Evolutionary conservation across 2,888 invertebrate genomes (phyloP).

Genomic region (Entomobrya proxima): DNA sequence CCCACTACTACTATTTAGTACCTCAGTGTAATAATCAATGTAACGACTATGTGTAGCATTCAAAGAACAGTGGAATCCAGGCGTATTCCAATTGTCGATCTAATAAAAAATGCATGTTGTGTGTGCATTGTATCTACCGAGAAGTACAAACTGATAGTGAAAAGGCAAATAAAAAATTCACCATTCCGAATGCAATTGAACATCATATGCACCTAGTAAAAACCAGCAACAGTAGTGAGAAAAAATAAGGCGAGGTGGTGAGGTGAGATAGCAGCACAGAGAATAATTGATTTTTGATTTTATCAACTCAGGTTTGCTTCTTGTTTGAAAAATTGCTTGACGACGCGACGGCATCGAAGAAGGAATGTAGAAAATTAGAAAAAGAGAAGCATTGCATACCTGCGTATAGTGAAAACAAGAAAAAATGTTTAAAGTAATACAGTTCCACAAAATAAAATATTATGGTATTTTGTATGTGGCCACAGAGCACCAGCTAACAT

Average conservation of each 20-base stretch:
- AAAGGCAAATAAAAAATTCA: too few species aligned
- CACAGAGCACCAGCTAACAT: too few species aligned
- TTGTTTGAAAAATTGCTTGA: slow-evolving; percentile 13
- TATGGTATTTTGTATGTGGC: too few species aligned
- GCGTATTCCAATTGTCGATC: too few species aligned
- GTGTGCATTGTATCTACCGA: too few species aligned
- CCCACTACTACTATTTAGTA: neutral
- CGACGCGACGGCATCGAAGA: neutral
- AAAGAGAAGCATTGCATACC: neutral
- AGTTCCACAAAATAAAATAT: slow-evolving; percentile 47
- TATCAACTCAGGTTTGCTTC: slow-evolving; percentile 54
- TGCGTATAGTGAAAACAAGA: neutral
- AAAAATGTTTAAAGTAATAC: neutral
- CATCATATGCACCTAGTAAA: too few species aligned
- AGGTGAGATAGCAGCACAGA: slow-evolving; percentile 50
- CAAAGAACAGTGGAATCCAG: too few species aligned
- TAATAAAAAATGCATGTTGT: too few species aligned
- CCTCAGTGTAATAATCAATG: neutral
- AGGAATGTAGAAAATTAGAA: slow-evolving; percentile 51
- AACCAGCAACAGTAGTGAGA: neutral
- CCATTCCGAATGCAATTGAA: too few species aligned
- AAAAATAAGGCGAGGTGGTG: neutral
- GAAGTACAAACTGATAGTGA: too few species aligned
- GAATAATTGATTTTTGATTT: slow-evolving; percentile 62
- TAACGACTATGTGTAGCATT: neutral